Evolutionary conservation across 2,797 vertebrate species (phyloP).

Genomic region (Rhynchonycteris naso): DNA sequence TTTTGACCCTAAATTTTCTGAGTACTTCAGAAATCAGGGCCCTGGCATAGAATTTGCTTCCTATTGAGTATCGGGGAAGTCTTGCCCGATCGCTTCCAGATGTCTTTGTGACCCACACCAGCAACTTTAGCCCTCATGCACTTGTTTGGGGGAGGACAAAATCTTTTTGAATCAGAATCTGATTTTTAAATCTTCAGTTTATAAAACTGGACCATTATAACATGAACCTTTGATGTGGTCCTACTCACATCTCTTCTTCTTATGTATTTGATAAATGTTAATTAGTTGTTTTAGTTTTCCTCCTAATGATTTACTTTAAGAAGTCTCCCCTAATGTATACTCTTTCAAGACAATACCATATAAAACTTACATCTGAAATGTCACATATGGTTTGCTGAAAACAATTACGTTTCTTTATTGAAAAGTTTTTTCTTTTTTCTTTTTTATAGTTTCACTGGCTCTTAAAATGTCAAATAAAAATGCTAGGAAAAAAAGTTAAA

Average conservation of each 20-base stretch:
- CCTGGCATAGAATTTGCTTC: conserved; percentile 12
- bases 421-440: conserved; percentile 63
- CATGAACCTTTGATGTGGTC: conserved; percentile 66
- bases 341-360: conserved; percentile 65
- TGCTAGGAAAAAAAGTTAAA: conserved; percentile 80
- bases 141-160: conserved; percentile 1
- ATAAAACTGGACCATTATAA: conserved; percentile 28
- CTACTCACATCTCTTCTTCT: conserved; percentile 57
- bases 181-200: conserved; percentile 7
- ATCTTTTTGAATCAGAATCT: conserved; percentile 39
- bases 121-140: not conserved
- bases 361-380: conserved; percentile 65
- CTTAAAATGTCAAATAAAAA: conserved; percentile 84
- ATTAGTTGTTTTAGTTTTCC: conserved; percentile 62
- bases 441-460: conserved; percentile 78
- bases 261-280: conserved; percentile 56
- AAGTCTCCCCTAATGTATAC: not conserved
- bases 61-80: not conserved
- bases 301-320: conserved; percentile 68
- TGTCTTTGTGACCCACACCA: not conserved
- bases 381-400: conserved; percentile 80
- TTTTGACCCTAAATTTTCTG: conserved; percentile 22
- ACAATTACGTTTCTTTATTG: conserved; percentile 62
- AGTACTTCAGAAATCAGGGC: conserved; percentile 33
- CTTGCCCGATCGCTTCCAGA: conserved; percentile 63